Evolutionary conservation across 2,888 invertebrate species (phyloP).

Genomic region (Tryphoninae sp.): DNA sequence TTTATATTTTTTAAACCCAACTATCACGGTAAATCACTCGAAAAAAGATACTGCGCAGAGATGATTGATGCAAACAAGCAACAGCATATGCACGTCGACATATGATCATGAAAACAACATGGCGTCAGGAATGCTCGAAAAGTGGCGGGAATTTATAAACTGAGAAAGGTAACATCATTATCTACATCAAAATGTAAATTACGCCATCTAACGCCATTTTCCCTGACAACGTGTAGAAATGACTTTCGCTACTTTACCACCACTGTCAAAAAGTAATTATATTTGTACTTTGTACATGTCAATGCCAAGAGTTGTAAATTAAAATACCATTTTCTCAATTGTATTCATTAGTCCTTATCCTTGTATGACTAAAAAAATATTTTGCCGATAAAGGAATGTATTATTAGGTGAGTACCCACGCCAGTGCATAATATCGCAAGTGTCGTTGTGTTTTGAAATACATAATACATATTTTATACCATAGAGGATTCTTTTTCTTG

Average conservation of each 20-base stretch:
- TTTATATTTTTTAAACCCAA: not conserved
- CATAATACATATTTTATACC: too few species aligned
- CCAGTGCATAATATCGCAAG: too few species aligned
- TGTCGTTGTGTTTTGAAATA: too few species aligned
- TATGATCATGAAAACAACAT: not conserved
- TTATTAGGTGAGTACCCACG: too few species aligned
- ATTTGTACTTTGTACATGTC: not conserved
- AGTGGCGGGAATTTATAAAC: not conserved
- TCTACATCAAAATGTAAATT: not conserved
- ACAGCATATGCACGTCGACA: not conserved
- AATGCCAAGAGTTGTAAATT: not conserved
- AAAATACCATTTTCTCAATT: not conserved
- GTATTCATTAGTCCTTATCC: not conserved
- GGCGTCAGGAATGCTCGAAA: not conserved
- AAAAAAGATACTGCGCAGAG: not conserved
- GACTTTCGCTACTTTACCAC: not conserved
- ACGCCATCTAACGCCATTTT: not conserved
- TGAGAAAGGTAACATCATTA: too few species aligned
- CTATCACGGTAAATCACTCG: not conserved
- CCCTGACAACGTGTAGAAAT: not conserved
- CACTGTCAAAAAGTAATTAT: not conserved
- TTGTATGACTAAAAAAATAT: too few species aligned
- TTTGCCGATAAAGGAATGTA: too few species aligned
- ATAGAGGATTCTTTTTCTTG: too few species aligned
- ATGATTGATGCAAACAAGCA: not conserved